Evolutionary conservation across 2,888 invertebrate genomes (phyloP).

Genomic region (Palloptera scutellata): DNA sequence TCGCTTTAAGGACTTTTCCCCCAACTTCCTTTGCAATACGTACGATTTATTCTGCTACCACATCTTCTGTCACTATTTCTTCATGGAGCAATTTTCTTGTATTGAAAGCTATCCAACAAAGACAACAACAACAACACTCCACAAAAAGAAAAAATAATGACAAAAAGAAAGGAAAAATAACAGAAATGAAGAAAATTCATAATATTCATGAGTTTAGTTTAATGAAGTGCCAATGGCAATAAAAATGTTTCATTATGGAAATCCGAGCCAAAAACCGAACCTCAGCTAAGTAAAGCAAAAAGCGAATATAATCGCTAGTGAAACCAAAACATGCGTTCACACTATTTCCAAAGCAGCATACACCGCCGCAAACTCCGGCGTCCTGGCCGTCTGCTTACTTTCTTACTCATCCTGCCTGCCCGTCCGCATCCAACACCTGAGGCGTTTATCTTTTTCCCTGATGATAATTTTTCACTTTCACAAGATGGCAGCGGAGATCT

Average conservation of each 20-base stretch:
- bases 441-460: constrained; percentile 33
- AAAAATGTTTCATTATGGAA: constrained; percentile 50
- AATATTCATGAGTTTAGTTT: constrained; percentile 63
- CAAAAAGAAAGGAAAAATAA: constrained; percentile 14
- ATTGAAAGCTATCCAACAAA: constrained; percentile 26
- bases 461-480: constrained; percentile 61
- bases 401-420: too few relatives aligned
- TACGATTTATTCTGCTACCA: not conserved
- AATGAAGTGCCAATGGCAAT: constrained; percentile 63
- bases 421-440: constrained; percentile 30
- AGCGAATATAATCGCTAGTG: constrained; percentile 13
- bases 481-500: constrained; percentile 47
- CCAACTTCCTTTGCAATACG: too few relatives aligned
- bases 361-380: constrained; percentile 38
- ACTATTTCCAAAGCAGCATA: constrained; percentile 15
- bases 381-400: too few relatives aligned
- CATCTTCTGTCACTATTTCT: not conserved
- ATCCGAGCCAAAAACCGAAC: constrained; percentile 43
- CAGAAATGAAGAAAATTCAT: constrained; percentile 48
- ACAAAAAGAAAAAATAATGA: constrained; percentile 18
- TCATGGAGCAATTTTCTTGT: not conserved
- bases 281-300: constrained; percentile 13
- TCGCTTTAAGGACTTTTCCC: too few relatives aligned
- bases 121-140: constrained; percentile 26
- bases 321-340: constrained; percentile 24